These are phyloP conservation scores for Sciurus carolinensis DNA, from an alignment of 2,797 vertebrate species.

Conservation along the genomic window DNA sequence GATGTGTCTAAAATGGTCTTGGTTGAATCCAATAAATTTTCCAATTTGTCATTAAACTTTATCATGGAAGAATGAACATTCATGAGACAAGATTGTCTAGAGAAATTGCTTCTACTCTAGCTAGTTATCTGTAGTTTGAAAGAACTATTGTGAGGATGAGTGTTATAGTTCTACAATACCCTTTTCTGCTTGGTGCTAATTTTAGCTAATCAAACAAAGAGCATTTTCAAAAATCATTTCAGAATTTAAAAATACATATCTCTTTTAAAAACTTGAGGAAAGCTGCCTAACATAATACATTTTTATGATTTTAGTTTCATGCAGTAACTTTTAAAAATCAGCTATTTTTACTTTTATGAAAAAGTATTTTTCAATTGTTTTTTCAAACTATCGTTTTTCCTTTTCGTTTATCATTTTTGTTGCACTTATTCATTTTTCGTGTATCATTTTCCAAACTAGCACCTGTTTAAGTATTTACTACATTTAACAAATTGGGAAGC, in stretches of 20 bases:
- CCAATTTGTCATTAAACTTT: constrained; percentile 71
- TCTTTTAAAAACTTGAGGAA: constrained; percentile 46
- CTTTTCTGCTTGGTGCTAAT: constrained; percentile 63
- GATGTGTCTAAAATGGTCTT: constrained; percentile 70
- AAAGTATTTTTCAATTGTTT: constrained; percentile 49
- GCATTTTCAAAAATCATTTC: constrained; percentile 73
- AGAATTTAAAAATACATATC: constrained; percentile 21
- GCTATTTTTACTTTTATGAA: constrained; percentile 18
- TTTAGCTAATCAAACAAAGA: constrained; percentile 69
- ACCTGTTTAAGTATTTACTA: constrained; percentile 42
- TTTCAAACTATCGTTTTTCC: constrained; percentile 4
- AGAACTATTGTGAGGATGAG: constrained; percentile 55
- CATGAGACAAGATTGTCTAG: constrained; percentile 69
- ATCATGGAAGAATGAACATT: constrained; percentile 77
- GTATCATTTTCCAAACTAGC: neutral
- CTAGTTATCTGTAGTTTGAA: constrained; percentile 66
- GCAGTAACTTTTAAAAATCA: constrained; percentile 53
- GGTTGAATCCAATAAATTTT: constrained; percentile 70
- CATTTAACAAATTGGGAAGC: constrained; percentile 32
- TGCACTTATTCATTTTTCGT: too few relatives aligned
- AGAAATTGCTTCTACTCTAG: constrained; percentile 61
- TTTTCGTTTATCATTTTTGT: neutral
- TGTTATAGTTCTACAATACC: constrained; percentile 24
- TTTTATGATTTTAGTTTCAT: constrained; percentile 58
- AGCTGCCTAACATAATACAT: constrained; percentile 48